Percentiles rank a stretch among this genome's conserved stretches.
phyloP scores from a whole-genome alignment of 2,113 vertebrate species.

The Tetrax tetrax region DNA sequence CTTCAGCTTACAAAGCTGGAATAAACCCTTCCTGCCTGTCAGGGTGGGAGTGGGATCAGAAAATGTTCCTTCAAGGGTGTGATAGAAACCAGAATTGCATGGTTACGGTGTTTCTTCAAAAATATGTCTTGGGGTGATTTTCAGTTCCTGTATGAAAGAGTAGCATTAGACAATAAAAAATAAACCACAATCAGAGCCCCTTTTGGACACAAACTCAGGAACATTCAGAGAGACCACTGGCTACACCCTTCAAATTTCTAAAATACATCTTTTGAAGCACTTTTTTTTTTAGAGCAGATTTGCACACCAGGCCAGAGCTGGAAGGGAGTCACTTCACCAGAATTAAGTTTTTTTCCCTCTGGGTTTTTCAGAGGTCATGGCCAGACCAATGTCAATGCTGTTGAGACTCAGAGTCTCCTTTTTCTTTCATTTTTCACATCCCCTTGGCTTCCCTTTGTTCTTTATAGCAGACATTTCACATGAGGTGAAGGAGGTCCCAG shows the following conservation, averaged over 20 bases:
- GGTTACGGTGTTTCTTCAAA: constrained; percentile 3
- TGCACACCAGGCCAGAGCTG: background rate
- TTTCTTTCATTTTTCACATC: background rate
- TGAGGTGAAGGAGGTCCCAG: background rate
- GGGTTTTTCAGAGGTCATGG: background rate
- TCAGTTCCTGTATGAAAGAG: background rate
- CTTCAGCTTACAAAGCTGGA: constrained; percentile 1
- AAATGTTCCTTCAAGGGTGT: background rate
- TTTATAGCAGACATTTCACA: background rate
- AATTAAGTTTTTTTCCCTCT: background rate
- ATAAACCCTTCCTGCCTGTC: background rate
- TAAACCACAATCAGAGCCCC: background rate
- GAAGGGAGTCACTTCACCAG: background rate
- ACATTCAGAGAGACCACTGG: background rate
- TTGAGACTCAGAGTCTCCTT: background rate
- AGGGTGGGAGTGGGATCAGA: background rate
- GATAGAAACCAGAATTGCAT: constrained; percentile 16
- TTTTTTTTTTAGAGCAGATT: background rate
- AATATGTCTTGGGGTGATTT: constrained; percentile 1
- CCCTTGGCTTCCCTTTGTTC: background rate
- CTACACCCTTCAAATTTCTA: background rate
- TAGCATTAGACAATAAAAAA: background rate
- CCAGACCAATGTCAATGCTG: background rate
- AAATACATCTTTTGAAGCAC: background rate
- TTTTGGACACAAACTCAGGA: background rate